A percentile compares a stretch with the other conserved stretches of the same genome.
These are phyloP conservation scores for Halesus radiatus DNA, from an alignment of 1,140 invertebrate genomes.

Conservation along the genomic window DNA sequence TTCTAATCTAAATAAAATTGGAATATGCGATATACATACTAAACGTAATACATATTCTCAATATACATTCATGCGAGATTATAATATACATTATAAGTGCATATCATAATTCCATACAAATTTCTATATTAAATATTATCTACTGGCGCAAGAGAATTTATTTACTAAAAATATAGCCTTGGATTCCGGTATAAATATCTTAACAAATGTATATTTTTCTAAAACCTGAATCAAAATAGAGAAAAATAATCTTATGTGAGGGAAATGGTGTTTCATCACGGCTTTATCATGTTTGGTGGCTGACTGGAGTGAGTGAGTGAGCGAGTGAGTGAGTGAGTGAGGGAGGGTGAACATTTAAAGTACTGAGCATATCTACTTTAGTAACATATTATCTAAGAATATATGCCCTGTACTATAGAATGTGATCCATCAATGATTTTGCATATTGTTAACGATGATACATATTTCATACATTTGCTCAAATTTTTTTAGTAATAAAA, in stretches of 20 bases:
- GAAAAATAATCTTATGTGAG: no score
- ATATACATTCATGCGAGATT: conserved; percentile 5
- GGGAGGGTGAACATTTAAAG: background rate
- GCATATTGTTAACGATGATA: conserved; percentile 9
- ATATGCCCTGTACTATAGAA: background rate
- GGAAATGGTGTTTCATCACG: no score
- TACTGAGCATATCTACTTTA: conserved; percentile 18
- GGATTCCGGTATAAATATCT: background rate
- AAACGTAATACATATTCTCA: conserved; percentile 12
- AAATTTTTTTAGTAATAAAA: conserved; percentile 36
- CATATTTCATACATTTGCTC: conserved; percentile 37
- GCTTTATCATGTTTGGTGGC: no score
- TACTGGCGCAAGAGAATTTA: background rate
- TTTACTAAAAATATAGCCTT: background rate
- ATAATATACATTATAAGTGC: conserved; percentile 42
- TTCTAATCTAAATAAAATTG: conserved; percentile 30
- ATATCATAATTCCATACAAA: conserved; percentile 52
- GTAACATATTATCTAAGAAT: background rate
- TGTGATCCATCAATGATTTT: background rate
- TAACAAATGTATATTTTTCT: conserved; percentile 15
- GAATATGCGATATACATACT: conserved; percentile 10
- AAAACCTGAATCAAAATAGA: conserved; percentile 3
- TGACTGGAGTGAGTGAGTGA: no score
- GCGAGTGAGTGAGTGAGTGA: no score
- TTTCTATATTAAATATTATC: conserved; percentile 1